Conservation (phyloP, 2,888 invertebrate species). For the Xestia ashworthii region DNA sequence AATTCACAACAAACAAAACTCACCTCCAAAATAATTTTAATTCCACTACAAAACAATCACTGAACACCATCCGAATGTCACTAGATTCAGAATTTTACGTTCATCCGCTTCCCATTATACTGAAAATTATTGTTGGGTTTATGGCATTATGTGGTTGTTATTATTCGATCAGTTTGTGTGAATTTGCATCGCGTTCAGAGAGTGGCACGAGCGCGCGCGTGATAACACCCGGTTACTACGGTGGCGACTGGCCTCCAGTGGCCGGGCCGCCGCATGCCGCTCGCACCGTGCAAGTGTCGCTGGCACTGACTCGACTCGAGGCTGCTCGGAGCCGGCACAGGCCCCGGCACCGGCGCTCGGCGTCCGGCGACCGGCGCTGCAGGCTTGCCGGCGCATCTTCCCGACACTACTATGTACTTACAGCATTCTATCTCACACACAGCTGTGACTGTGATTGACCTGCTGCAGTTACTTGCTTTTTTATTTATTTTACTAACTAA, state of each 20-base stretch:
- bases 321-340: conserved; percentile 13
- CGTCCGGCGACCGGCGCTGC: conserved; percentile 7
- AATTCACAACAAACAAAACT: conserved; percentile 76
- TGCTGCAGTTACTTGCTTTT: conserved; percentile 24
- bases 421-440: conserved; percentile 18
- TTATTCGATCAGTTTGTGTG: conserved; percentile 66
- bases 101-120: conserved; percentile 68
- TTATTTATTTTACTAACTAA: conserved; percentile 13
- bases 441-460: conserved; percentile 27
- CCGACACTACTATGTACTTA: not conserved
- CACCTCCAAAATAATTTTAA: conserved; percentile 71
- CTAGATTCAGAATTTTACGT: conserved; percentile 63
- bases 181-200: conserved; percentile 59
- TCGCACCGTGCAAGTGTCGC: conserved; percentile 13
- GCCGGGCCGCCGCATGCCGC: conserved; percentile 28
- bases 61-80: conserved; percentile 55
- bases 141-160: conserved; percentile 72
- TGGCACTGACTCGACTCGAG: conserved; percentile 19
- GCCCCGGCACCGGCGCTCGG: conserved; percentile 1
- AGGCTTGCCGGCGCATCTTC: not conserved
- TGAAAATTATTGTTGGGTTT: conserved; percentile 69
- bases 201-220: conserved; percentile 59
- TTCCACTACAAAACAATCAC: conserved; percentile 63
- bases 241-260: conserved; percentile 55
- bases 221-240: conserved; percentile 57